Conservation (phyloP, 2,888 invertebrate species). For the Omphaloscelis lunosa region DNA sequence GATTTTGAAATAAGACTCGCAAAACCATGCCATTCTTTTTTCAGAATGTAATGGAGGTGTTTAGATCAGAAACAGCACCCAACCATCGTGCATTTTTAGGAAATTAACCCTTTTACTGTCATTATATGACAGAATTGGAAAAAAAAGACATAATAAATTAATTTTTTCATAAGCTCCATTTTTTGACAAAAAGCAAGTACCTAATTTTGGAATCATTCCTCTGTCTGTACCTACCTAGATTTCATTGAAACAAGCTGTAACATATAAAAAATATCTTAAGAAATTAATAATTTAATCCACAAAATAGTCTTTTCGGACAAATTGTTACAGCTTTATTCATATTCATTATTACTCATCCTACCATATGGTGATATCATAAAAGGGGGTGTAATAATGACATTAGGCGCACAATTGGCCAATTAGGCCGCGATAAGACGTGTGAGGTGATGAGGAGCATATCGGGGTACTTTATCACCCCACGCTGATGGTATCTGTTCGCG, state of each 20-base stretch:
- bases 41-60: background rate
- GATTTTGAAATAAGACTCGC: background rate
- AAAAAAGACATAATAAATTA: no score
- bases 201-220: background rate
- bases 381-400: slow-evolving; percentile 60
- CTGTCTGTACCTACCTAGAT: background rate
- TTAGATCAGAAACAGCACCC: no score
- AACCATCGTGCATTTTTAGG: background rate
- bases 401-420: slow-evolving; percentile 64
- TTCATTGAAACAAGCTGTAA: background rate
- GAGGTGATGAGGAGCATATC: slow-evolving; percentile 60
- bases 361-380: slow-evolving; percentile 48
- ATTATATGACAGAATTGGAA: no score
- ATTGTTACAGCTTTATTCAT: slow-evolving; percentile 12
- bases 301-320: slow-evolving; percentile 16
- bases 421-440: slow-evolving; percentile 48
- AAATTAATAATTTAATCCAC: background rate
- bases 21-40: background rate
- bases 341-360: slow-evolving; percentile 12
- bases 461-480: slow-evolving; percentile 60
- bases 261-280: background rate
- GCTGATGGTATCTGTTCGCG: slow-evolving; percentile 58
- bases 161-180: background rate
- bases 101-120: background rate
- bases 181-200: background rate